Evolutionary conservation across 2,888 invertebrate genomes (phyloP).

Genomic region (Cosmorhoe ocellata): DNA sequence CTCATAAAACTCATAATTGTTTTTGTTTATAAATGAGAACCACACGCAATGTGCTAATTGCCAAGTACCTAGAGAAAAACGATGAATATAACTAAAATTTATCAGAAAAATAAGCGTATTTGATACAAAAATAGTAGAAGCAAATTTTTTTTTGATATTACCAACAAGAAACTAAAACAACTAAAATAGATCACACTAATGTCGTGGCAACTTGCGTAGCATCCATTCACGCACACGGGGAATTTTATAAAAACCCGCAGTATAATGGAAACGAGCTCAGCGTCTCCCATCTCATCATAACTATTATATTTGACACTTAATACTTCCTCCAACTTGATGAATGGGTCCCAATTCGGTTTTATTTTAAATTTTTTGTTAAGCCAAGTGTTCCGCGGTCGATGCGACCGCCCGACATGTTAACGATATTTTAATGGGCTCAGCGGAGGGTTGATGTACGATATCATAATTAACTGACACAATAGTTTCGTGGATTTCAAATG

Average conservation of each 20-base stretch:
- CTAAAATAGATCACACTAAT: no score
- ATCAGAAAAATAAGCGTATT: no score
- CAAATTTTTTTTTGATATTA: no score
- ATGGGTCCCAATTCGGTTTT: conserved; percentile 44
- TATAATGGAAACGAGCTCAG: conserved; percentile 42
- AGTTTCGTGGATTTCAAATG: conserved; percentile 29
- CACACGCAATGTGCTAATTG: no score
- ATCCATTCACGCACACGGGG: not conserved
- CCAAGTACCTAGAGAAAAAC: no score
- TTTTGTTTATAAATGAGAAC: no score
- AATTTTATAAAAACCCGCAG: not conserved
- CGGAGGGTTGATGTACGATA: conserved; percentile 67
- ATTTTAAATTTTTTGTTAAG: conserved; percentile 41
- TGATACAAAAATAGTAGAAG: no score
- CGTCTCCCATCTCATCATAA: conserved; percentile 54
- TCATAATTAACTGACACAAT: conserved; percentile 73
- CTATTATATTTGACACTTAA: conserved; percentile 73
- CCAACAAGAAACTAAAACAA: no score
- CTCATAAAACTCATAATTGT: no score
- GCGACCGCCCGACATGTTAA: conserved; percentile 46
- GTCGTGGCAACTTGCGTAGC: not conserved
- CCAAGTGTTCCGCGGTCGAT: conserved; percentile 38
- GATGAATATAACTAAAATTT: no score
- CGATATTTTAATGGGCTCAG: conserved; percentile 54
- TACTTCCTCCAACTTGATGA: conserved; percentile 71